Evolutionary conservation across 2,113 vertebrate species (phyloP).

Genomic region (Nerophis ophidion): DNA sequence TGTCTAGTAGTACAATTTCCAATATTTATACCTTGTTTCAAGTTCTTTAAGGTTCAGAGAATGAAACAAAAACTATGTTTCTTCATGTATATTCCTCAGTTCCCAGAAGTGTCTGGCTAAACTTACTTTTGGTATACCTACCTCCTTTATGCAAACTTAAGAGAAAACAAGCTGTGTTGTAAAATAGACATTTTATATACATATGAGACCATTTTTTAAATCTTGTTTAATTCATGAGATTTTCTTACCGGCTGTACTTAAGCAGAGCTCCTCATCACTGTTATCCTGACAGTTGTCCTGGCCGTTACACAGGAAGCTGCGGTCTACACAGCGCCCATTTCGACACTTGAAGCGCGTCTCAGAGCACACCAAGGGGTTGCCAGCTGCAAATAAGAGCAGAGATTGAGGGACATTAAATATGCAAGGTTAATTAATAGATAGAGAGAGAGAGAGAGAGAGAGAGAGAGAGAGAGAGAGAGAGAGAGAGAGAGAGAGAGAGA

Average conservation of each 20-base stretch:
- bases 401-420: background rate
- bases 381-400: conserved; percentile 67
- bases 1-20: background rate
- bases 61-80: background rate
- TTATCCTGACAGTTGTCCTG: conserved; percentile 95
- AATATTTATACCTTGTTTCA: too few species aligned
- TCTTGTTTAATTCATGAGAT: background rate
- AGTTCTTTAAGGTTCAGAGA: background rate
- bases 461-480: too few species aligned
- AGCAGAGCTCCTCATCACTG: conserved; percentile 91
- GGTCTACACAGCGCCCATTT: conserved; percentile 93
- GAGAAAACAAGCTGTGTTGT: background rate
- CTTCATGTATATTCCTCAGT: background rate
- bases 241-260: conserved; percentile 82
- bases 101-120: background rate
- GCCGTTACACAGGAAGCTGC: conserved; percentile 93
- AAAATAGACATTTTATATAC: too few species aligned
- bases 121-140: background rate
- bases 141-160: background rate
- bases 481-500: too few species aligned
- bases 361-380: conserved; percentile 89
- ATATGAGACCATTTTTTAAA: too few species aligned
- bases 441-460: too few species aligned
- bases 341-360: conserved; percentile 91
- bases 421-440: too few species aligned